phyloP scores from a whole-genome alignment of 2,888 invertebrate genomes.

The Tachina grossa region DNA sequence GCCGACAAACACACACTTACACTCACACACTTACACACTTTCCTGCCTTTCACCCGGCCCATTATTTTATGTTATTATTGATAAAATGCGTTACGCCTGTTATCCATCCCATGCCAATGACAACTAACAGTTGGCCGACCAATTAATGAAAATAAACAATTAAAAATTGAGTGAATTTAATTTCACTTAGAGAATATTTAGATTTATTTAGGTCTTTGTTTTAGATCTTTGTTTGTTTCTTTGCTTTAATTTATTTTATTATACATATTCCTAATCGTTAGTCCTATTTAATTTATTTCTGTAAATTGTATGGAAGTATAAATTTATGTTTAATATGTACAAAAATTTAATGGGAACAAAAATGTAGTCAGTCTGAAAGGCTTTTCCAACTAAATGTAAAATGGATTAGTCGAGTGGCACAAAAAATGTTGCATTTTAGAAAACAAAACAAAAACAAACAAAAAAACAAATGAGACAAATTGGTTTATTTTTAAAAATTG shows the following conservation, averaged over 20 bases:
- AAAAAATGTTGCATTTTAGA: background rate
- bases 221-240: no score
- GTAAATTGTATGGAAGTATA: conserved; percentile 6
- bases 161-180: conserved; percentile 47
- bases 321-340: conserved; percentile 15
- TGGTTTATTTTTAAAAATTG: conserved; percentile 25
- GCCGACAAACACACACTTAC: background rate
- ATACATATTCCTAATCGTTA: background rate
- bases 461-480: conserved; percentile 29
- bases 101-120: conserved; percentile 56
- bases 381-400: background rate
- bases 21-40: background rate
- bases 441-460: background rate
- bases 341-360: background rate
- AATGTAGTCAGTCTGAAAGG: background rate
- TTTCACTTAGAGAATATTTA: conserved; percentile 46
- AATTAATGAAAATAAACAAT: conserved; percentile 51
- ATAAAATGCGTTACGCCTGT: conserved; percentile 58
- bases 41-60: conserved; percentile 11
- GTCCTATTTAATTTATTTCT: conserved; percentile 9
- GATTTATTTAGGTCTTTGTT: conserved; percentile 11
- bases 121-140: conserved; percentile 49
- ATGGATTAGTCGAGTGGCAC: background rate
- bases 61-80: conserved; percentile 24
- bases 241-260: no score